Evolutionary conservation across 2,888 invertebrate species (phyloP).

Genomic region (Eilema caniola): DNA sequence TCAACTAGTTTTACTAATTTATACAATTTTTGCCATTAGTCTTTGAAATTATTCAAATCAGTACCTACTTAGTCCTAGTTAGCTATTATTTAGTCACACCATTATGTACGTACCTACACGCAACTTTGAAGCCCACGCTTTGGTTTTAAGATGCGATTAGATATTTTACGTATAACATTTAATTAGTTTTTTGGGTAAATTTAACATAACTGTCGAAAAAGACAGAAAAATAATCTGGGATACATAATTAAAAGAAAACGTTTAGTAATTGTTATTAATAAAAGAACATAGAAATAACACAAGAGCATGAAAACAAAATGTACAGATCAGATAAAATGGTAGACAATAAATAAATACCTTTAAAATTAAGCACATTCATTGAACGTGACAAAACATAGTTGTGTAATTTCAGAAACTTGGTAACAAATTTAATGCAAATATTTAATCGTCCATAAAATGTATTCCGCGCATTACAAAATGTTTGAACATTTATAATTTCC

Average conservation of each 20-base stretch:
- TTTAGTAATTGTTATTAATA: no score
- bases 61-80: slow-evolving; percentile 58
- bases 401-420: not conserved
- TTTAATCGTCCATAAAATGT: not conserved
- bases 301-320: no score
- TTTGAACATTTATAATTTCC: no score
- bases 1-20: slow-evolving; percentile 34
- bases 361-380: not conserved
- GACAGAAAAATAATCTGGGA: no score
- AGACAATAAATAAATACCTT: not conserved
- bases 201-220: no score
- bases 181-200: no score
- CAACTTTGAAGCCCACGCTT: slow-evolving; percentile 24
- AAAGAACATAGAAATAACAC: no score
- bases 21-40: slow-evolving; percentile 41
- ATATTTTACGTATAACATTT: no score
- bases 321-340: not conserved
- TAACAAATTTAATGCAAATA: not conserved
- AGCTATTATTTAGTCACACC: slow-evolving; percentile 32
- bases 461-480: no score
- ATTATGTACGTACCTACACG: no score
- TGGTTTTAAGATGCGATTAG: not conserved
- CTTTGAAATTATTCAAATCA: slow-evolving; percentile 60
- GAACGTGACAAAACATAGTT: no score
- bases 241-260: no score